Base-by-base conservation (phyloP, 2,888 invertebrate genomes). In the Fragum whitleyi region DNA sequence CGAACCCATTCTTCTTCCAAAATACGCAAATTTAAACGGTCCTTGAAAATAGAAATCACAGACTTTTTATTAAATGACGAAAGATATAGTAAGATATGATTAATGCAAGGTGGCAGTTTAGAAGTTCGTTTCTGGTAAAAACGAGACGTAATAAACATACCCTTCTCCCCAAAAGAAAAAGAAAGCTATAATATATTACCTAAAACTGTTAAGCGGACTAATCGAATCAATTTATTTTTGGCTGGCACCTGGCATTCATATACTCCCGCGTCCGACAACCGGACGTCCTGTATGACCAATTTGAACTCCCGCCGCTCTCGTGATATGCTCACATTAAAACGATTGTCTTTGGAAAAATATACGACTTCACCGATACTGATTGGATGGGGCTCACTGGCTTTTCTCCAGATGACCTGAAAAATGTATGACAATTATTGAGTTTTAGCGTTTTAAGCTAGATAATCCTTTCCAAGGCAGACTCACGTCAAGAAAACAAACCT, bases 241-340 rank as follows among this genome's bases (percentile, higher is more conserved):
- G 91, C 87, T 71, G 90, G 90, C 74, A 92, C 85, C 71, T 91
- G 91, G 74, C 92, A 92, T 69, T 90, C 89, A 74, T 92, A 91
- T 9, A 92, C 91, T 2, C 91, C 91, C 1, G 84, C 82, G 74
- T 92, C 90, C n/a, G 70, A 42, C 19, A 69, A 65, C 69, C 82
- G 77, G 14, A 92, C 87, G 62, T 91, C 86, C 55, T 83, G 77
- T 42, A 92, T 90, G 29, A 82, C 62, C 9, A 92, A 86, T 71
- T 90, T 87, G 87, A 88, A 92, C 62, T 91, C 89, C 26, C 86
- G 76, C 32, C 86, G 74, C 42, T 84, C 83, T 14, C 83, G 83
- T 42, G 85, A 85, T 16, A 86, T 74, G 32, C 83, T 79, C 42
- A 90, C 80, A 11, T 86, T 79, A 70, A 88, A 89, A 2, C 90